Conservation (phyloP, 2,888 invertebrate species). For the Rhorus exstirpatorius region DNA sequence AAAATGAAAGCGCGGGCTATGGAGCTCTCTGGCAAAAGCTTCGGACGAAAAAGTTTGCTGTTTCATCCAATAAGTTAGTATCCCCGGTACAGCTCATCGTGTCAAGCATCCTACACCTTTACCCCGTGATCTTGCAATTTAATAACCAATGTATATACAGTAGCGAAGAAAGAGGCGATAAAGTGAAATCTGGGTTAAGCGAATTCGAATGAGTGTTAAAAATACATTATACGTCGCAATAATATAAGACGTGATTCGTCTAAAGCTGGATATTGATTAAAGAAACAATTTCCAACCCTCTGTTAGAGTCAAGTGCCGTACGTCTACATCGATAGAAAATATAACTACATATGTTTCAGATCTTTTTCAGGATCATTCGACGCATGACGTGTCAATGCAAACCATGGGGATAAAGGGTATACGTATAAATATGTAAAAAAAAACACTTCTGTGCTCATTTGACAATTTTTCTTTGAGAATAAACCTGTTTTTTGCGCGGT, state of each 20-base stretch:
- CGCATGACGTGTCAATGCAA: not conserved
- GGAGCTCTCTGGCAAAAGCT: slow-evolving; percentile 6
- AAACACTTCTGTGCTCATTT: not conserved
- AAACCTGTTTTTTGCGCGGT: not conserved
- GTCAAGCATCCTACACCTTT: slow-evolving; percentile 55
- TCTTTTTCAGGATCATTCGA: not conserved
- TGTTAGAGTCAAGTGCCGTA: too few species aligned
- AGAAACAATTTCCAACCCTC: not conserved
- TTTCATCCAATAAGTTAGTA: slow-evolving; percentile 59
- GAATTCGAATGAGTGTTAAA: not conserved
- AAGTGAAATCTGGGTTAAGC: slow-evolving; percentile 10
- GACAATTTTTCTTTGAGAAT: slow-evolving; percentile 29
- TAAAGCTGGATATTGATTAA: not conserved
- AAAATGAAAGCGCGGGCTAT: slow-evolving; percentile 33
- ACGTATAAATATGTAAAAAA: not conserved
- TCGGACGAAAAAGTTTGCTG: slow-evolving; percentile 57
- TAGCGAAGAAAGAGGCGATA: not conserved
- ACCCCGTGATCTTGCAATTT: slow-evolving; percentile 55
- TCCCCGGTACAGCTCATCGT: slow-evolving; percentile 52
- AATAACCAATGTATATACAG: slow-evolving; percentile 31
- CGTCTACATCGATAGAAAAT: not conserved
- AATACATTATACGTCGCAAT: not conserved
- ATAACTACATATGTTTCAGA: not conserved
- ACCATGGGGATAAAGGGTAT: not conserved
- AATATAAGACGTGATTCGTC: not conserved